Base-by-base conservation (phyloP, 2,113 vertebrate genomes). In the Catharus minimus region DNA sequence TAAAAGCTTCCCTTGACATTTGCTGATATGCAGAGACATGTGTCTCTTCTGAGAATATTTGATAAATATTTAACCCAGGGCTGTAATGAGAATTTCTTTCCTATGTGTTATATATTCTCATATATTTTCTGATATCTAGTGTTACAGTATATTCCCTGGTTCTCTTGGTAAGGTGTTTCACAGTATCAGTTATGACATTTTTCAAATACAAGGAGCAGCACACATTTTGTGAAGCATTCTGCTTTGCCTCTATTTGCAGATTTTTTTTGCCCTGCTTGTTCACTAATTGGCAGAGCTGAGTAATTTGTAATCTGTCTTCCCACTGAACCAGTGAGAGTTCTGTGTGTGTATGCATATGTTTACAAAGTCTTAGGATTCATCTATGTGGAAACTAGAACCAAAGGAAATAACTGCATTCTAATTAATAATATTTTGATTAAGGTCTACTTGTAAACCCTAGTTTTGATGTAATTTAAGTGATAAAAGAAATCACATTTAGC, bases 361-460 rank as follows among this genome's bases (percentile, higher is more conserved):
- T 95, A 87, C 82, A 73, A 92, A 92, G 77, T 87, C 58, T 79
- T 79, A 87, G 69, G 77, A 90, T 92, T 90, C 47, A 73, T 58
- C 72, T 94, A 58, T 7, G 14, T 84, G 71, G 76, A 91, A 95
- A 86, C 68, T 88, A 82, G 82, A 83, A 94, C 75, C 47, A 66
- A 95, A 93, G 81, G 66, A 95, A 95, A 82, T 44, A 82, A 76
- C 67, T 44, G n/a, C 71, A 73, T 94, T 92, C 65, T 82, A 89
- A 93, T 94, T 94, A 86, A 89, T 86, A 93, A 86, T 95, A 93
- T 96, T 95, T 90, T 94, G 80, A 93, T 95, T 84, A 86, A 68
- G 62, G 43, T 82, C 83, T 93, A 81, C 90, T 88, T 95, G 83
- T 66, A 93, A 90, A 80, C 50, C 36, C 36, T 76, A 82, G 27